Evolutionary conservation across 2,888 invertebrate species (phyloP).

Genomic region (Tetranychus truncatus): DNA sequence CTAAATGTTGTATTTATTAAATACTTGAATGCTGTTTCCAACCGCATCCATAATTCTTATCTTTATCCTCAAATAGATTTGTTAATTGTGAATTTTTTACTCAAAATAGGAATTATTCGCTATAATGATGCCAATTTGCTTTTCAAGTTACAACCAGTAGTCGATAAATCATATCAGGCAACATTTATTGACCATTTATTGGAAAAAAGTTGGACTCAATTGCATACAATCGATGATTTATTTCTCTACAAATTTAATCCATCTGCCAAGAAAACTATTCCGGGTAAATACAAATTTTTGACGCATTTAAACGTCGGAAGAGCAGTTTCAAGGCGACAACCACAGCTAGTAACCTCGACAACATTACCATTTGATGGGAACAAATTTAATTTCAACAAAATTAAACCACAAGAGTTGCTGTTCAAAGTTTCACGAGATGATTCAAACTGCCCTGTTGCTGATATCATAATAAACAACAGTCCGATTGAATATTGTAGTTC

Average conservation of each 20-base stretch:
- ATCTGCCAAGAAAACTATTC: conserved; percentile 37
- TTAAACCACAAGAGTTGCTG: conserved; percentile 38
- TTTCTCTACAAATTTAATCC: conserved; percentile 3
- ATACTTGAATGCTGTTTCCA: too few relatives aligned
- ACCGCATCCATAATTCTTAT: too few relatives aligned
- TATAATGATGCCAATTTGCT: too few relatives aligned
- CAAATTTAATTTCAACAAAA: conserved; percentile 63
- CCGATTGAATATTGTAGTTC: conserved; percentile 55
- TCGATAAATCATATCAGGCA: neutral
- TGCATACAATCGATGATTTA: conserved; percentile 32
- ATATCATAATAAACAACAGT: conserved; percentile 49
- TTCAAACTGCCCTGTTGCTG: conserved; percentile 30
- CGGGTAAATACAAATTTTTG: neutral
- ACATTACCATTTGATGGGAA: conserved; percentile 48
- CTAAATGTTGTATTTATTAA: too few relatives aligned
- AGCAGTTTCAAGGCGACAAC: neutral
- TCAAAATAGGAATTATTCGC: too few relatives aligned
- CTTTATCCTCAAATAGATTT: too few relatives aligned
- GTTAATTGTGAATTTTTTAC: too few relatives aligned
- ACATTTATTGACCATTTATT: conserved; percentile 27
- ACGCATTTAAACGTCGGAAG: neutral
- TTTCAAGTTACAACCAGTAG: neutral
- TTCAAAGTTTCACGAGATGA: conserved; percentile 27
- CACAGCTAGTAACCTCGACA: conserved; percentile 38
- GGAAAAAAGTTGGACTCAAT: conserved; percentile 28